These are phyloP conservation scores for Papilio helenus DNA, from an alignment of 1,140 invertebrate genomes.

Conservation along the genomic window DNA sequence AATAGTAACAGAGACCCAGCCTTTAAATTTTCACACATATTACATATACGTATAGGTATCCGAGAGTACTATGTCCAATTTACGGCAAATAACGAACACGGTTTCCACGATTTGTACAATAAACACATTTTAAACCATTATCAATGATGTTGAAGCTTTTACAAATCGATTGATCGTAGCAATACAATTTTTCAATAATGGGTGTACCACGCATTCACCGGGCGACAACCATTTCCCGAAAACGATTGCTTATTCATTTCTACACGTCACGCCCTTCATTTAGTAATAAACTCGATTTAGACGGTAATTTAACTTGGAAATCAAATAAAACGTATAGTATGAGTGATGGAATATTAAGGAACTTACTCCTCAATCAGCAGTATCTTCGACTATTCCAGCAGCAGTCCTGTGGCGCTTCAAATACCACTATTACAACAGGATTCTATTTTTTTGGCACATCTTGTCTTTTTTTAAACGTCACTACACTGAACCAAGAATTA, in stretches of 20 bases:
- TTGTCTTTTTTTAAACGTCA: conserved; percentile 72
- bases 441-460: conserved; percentile 82
- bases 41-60: conserved; percentile 18
- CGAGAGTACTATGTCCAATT: neutral
- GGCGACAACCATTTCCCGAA: conserved; percentile 37
- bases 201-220: conserved; percentile 37
- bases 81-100: neutral
- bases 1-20: conserved; percentile 30
- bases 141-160: neutral
- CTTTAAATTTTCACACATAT: conserved; percentile 22
- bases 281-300: neutral
- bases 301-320: conserved; percentile 21
- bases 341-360: conserved; percentile 59
- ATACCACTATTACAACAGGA: conserved; percentile 82
- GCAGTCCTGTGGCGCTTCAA: conserved; percentile 75
- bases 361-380: conserved; percentile 82
- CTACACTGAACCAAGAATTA: conserved; percentile 75
- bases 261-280: conserved; percentile 9
- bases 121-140: neutral
- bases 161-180: conserved; percentile 1
- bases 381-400: conserved; percentile 73
- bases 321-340: conserved; percentile 41
- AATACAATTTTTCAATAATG: conserved; percentile 30
- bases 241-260: conserved; percentile 35
- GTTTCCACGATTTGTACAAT: neutral